Percentiles rank a stretch among this genome's conserved stretches.
phyloP scores from a whole-genome alignment of 1,140 invertebrate species.

The Popillia japonica region DNA sequence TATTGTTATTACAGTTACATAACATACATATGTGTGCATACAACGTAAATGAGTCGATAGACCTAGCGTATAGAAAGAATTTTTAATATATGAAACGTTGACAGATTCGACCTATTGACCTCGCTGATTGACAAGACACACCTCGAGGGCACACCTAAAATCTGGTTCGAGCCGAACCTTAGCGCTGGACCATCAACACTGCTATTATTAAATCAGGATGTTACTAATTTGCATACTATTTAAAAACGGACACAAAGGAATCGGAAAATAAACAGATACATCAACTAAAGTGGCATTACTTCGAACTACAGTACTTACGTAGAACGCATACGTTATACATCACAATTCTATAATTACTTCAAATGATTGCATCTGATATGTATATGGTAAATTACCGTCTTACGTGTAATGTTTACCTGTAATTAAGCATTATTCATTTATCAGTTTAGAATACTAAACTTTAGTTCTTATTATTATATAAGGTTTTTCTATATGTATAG shows the following conservation, averaged over 20 bases:
- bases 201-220: constrained; percentile 42
- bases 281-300: constrained; percentile 9
- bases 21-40: not conserved
- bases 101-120: constrained; percentile 40
- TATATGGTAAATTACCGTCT: constrained; percentile 9
- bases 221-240: constrained; percentile 42
- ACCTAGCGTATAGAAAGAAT: not conserved
- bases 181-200: constrained; percentile 40
- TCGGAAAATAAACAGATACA: constrained; percentile 34
- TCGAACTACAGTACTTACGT: constrained; percentile 16
- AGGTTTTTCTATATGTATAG: no score
- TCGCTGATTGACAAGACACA: constrained; percentile 44
- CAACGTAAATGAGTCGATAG: not conserved
- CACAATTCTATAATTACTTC: constrained; percentile 7
- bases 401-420: not conserved
- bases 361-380: constrained; percentile 9
- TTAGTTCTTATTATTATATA: not conserved
- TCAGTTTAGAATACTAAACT: not conserved
- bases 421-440: not conserved
- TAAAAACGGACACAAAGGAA: constrained; percentile 33
- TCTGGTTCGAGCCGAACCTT: constrained; percentile 39
- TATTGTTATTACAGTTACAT: not conserved
- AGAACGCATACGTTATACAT: not conserved
- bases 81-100: constrained; percentile 25
- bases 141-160: constrained; percentile 42